phyloP scores from a whole-genome alignment of 2,113 vertebrate species.

The Pan troglodytes region NHGRI_mPanTro3-v2.1_pri NC_072410.2:53831501-53832000 shows the following conservation, averaged over 20 bases:
- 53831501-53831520: constrained; percentile 45
- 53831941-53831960: background rate
- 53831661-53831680: accelerated
- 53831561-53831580: constrained; percentile 34
- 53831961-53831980: background rate
- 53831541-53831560: constrained; percentile 56
- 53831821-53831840: background rate
- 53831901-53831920: background rate
- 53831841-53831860: background rate
- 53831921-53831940: background rate
- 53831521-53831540: constrained; percentile 59
- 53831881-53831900: background rate
- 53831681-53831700: background rate
- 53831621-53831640: background rate
- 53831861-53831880: background rate
- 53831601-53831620: constrained; percentile 45
- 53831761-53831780: accelerated
- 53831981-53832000: background rate
- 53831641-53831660: background rate
- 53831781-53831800: background rate
- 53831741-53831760: background rate
- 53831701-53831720: accelerated
- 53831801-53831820: background rate
- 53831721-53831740: too few relatives aligned
- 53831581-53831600: background rate